Base-by-base conservation (phyloP, 30 jellyfish, hydroid and myxozoan species). In the Pseudorhiza aurosa region DNA sequence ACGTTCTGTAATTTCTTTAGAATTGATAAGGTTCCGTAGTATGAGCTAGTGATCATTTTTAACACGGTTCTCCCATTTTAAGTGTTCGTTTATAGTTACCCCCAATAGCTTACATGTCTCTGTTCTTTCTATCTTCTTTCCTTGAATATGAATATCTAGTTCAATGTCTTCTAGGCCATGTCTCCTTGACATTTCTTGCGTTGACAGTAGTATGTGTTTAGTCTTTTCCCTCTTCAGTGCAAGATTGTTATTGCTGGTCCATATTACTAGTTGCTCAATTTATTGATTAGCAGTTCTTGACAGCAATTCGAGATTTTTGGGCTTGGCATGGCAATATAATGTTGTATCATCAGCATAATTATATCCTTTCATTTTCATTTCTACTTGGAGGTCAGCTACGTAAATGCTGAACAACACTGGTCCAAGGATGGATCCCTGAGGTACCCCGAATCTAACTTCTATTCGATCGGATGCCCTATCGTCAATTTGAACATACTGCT, bases 381-480 rank as follows among this genome's bases (percentile, higher is more conserved):
- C 60, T 42, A 49, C n/a, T 22, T 55, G 81, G 67, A 75, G 65
- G 25, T 75, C 88, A 57, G 88, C 79, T 10, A 44, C 88, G 60
- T 75, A 65, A 7, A 63, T 55, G 75, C 47, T 63, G 84, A 80
- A 63, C 65, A 80, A 11, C 36, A 80, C 71, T 80, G 85, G 91
- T 40, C 91, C 91, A 63, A 80, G 76, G 50, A 80, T 65, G 72
- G 91, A 80, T 42, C 85, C 91, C 76, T 62, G 91, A 11, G 91
- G 91, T 36, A 80, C 76, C 31, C 91, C 75, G 37, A 80, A 75
- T 36, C 55, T 39, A 21, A 55, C 82, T 46, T 31, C 56, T 53
- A 18, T n/a, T 53, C 22, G 29, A 21, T 0, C 63, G 80, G 80
- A 75, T 55, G 28, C 22, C 71, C 35, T 58, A 33, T 75, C 79